phyloP scores from a whole-genome alignment of 2,797 vertebrate species.

The Halcyon smyrnensis region DNA sequence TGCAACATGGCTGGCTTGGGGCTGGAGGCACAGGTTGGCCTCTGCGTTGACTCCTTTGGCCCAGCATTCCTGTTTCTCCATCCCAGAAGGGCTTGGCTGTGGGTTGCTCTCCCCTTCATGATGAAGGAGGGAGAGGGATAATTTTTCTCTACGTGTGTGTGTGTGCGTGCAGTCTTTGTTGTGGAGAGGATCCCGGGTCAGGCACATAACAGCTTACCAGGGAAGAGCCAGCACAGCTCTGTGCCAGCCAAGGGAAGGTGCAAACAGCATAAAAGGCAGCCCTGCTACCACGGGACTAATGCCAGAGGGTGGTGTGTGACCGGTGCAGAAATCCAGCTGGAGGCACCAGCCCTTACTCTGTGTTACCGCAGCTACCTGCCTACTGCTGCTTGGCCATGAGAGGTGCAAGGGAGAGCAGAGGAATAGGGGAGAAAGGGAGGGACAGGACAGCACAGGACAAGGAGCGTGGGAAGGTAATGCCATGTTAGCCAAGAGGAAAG shows the following conservation, averaged over 20 bases:
- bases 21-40: background rate
- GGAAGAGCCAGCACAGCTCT: background rate
- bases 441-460: background rate
- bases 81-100: background rate
- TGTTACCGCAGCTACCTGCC: background rate
- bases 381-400: background rate
- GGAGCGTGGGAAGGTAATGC: constrained; percentile 15
- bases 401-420: background rate
- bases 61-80: background rate
- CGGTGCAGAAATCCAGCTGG: background rate
- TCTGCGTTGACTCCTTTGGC: background rate
- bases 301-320: background rate
- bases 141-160: background rate
- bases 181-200: background rate
- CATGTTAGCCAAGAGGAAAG: constrained; percentile 35
- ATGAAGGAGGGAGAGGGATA: background rate
- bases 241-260: background rate
- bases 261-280: background rate
- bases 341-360: background rate
- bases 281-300: background rate
- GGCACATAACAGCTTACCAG: background rate
- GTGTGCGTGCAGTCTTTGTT: background rate
- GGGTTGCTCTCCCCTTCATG: background rate
- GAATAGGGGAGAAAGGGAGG: background rate
- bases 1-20: background rate